phyloP scores from a whole-genome alignment of 1,140 invertebrate species.

The Drosophila pseudoobscura region DNA sequence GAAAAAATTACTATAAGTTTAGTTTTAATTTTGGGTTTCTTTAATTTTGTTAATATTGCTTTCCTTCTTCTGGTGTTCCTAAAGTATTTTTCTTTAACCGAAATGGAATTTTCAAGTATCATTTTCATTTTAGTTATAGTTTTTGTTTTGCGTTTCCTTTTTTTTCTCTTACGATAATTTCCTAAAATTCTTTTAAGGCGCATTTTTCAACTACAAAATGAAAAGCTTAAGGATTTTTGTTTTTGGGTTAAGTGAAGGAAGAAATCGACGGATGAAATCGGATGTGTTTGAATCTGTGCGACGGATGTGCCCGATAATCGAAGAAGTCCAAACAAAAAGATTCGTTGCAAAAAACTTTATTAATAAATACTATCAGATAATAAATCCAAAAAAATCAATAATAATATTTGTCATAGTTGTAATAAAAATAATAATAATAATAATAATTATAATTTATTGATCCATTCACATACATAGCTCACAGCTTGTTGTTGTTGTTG shows the following conservation, averaged over 20 bases:
- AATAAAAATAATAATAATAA: constrained; percentile 59
- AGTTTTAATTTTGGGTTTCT: constrained; percentile 21
- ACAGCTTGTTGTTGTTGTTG: constrained; percentile 61
- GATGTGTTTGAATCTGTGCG: constrained; percentile 5
- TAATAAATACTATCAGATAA: constrained; percentile 75
- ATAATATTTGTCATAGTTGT: constrained; percentile 56
- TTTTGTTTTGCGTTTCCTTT: constrained; percentile 17
- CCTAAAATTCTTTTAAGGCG: constrained; percentile 61
- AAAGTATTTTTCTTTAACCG: constrained; percentile 40
- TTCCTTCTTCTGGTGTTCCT: constrained; percentile 44
- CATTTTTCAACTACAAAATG: constrained; percentile 53
- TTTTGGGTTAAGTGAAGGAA: constrained; percentile 11
- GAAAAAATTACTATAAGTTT: constrained; percentile 48
- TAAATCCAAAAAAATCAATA: constrained; percentile 54
- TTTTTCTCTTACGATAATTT: constrained; percentile 35
- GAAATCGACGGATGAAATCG: constrained; percentile 37
- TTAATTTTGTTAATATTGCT: constrained; percentile 67
- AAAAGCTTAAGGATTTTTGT: constrained; percentile 2
- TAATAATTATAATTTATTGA: constrained; percentile 36
- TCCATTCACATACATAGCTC: constrained; percentile 72
- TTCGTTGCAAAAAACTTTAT: constrained; percentile 76
- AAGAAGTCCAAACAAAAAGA: constrained; percentile 10
- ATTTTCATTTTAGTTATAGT: constrained; percentile 9
- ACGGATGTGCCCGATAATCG: constrained; percentile 24
- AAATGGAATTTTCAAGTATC: constrained; percentile 44